Percentiles rank a stretch among this genome's conserved stretches.
Evolutionary conservation across 2,797 vertebrate genomes (phyloP).

Genomic region (Cyprinodon diabolis): DNA sequence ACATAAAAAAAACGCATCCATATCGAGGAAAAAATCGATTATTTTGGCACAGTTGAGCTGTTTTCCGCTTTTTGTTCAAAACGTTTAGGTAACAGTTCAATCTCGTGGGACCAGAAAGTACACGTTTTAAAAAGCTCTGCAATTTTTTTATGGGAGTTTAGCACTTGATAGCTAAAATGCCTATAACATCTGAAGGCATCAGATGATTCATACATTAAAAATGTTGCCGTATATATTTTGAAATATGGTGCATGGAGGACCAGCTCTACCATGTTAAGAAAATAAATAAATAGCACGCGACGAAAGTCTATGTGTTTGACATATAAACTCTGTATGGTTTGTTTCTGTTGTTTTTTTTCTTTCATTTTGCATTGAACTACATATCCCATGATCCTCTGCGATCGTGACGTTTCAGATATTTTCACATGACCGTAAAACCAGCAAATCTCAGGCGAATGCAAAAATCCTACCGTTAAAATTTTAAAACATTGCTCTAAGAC

Average conservation of each 20-base stretch:
- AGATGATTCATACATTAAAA: background rate
- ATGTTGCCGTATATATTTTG: background rate
- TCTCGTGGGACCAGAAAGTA: background rate
- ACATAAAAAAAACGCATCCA: too few species aligned
- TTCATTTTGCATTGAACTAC: conserved; percentile 34
- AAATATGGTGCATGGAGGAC: too few species aligned
- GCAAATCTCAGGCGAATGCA: background rate
- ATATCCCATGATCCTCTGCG: conserved; percentile 58
- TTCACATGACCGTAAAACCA: conserved; percentile 37
- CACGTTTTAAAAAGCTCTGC: background rate
- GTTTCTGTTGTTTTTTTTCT: background rate
- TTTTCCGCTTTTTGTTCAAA: background rate
- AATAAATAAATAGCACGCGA: too few species aligned
- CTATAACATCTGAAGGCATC: background rate
- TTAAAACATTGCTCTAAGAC: rapidly evolving
- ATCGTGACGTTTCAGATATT: conserved; percentile 1
- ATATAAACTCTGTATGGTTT: too few species aligned
- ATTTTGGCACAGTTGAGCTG: background rate
- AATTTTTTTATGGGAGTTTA: background rate
- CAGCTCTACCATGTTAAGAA: too few species aligned
- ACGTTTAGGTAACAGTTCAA: background rate
- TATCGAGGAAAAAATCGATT: background rate
- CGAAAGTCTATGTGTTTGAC: too few species aligned
- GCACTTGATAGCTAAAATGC: background rate
- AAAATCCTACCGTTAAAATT: background rate